A percentile compares a stretch with the other conserved stretches of the same genome.
phyloP scores from a whole-genome alignment of 1,140 invertebrate species.

The Schlechtendalia chinensis region DNA sequence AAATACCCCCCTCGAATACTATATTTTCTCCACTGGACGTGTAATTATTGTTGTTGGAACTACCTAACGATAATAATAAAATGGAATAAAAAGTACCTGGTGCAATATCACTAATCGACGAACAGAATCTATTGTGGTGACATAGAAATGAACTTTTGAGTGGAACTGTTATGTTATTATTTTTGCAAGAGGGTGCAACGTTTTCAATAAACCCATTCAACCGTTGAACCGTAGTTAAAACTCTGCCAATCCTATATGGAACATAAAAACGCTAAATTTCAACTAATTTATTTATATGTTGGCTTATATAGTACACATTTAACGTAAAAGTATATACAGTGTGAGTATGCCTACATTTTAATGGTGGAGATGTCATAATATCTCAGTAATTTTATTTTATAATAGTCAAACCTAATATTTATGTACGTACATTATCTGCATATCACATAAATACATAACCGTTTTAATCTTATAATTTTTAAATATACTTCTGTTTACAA shows the following conservation, averaged over 20 bases:
- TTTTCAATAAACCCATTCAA: conserved; percentile 45
- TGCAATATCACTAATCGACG: conserved; percentile 44
- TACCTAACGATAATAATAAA: conserved; percentile 38
- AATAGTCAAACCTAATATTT: too few relatives aligned
- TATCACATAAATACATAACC: too few relatives aligned
- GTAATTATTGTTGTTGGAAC: conserved; percentile 48
- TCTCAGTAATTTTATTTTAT: not conserved
- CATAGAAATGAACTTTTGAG: conserved; percentile 46
- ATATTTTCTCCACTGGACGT: conserved; percentile 42
- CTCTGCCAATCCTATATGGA: not conserved
- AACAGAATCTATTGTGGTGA: conserved; percentile 38
- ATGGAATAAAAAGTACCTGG: conserved; percentile 29
- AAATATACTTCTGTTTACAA: not conserved
- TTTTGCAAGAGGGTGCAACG: conserved; percentile 12
- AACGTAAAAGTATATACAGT: not conserved
- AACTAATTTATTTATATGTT: not conserved
- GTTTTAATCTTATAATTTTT: not conserved
- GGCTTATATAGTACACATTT: not conserved
- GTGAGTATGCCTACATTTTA: not conserved
- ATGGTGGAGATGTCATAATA: not conserved
- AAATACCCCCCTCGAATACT: conserved; percentile 46
- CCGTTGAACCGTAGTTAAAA: conserved; percentile 24
- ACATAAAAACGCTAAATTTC: conserved; percentile 1
- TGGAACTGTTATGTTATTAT: conserved; percentile 42
- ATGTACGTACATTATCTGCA: too few relatives aligned